Evolutionary conservation across 2,797 vertebrate genomes (phyloP), one percentile per base, ranked within the genome.

Genomic region (Gastrophryne carolinensis): DNA sequence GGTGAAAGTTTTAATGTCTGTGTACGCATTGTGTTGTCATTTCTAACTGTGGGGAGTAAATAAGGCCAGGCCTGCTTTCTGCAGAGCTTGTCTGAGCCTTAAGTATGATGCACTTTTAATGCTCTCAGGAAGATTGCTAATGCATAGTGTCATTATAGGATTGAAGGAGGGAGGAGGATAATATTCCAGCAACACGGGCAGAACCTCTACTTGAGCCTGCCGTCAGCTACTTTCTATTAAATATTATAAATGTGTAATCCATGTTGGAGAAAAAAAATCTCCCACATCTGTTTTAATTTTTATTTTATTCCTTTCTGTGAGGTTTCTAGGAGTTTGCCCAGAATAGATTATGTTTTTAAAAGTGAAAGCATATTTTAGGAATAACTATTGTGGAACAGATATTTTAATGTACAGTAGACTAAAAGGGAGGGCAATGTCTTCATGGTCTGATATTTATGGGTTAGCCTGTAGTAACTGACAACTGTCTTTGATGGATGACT

Each of bases 121-220:
- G 61, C 75, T 72, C 75, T 71, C 75, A 72, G 75, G 75, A 78
- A 78, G 75, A 66, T 26, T 71, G 41, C 67, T 72, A 78, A 78
- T 72, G 72, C 75, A 24, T 57, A 30, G 58, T 66, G 75, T 72
- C 75, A 78, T 78, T 66, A 60, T 70, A 32, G 61, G 75, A 78
- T 66, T 49, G 52, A 60, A 66, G 61, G 52, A 72, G 52, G 27
- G 49, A 78, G 68, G 30, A 50, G 47, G 52, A 72, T 64, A 75
- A 77, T 71, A 77, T 78, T 72, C 68, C 68, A 65, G 65, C 65
- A 72, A 78, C 62, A 47, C 21, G 52, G 67, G 58, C 67, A 71
- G 50, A 71, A 58, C 49, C 50, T 41, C 34, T 60, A 37, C 35
- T 60, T 77, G 74, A 72, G 75, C 67, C 75, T 58, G 52, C 75